Evolutionary conservation across 2,113 vertebrate species (phyloP), one percentile per base, ranked within the genome.

Genomic region (Nothocercus julius): DNA sequence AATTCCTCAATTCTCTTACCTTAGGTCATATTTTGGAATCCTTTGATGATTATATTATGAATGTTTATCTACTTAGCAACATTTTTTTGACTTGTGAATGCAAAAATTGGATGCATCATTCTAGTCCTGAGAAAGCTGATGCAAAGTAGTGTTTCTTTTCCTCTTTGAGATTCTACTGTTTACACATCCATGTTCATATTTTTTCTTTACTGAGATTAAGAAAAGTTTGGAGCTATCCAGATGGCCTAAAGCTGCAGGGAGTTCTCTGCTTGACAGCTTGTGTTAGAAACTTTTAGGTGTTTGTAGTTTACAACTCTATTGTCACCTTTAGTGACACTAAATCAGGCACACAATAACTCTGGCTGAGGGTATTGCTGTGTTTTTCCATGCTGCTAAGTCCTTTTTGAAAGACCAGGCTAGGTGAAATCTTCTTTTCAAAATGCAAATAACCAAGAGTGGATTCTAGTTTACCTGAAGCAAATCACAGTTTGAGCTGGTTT

Each of bases 181-280:
- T 79, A 45, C 79, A 38, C 28, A 85, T 73, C 66, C 32, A 58
- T 40, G 36, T 80, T 92, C 67, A 36, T 54, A 15, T 87, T 82
- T 15, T 82, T 76, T 93, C 89, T 78, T 86, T 30, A 82, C n/a
- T 66, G 32, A 76, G 72, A 92, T 85, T 56, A 83, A 51, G 67
- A 72, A 91, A 89, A 85, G 44, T 95, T 95, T 87, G 28, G 75
- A 94, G 53, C 53, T 91, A 73, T 85, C 70, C 85, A 96, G 85
- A 91, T 95, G 93, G 90, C 85, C 70, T 82, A 85, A 95, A 96
- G 73, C 90, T 91, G 67, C 67, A 91, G 90, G 87, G 85, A 94
- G 59, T 79, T 95, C 90, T 94, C 79, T 87, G 66, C 82, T 78
- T 92, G 92, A 87, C 87, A 95, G 87, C 47, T 95, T 92, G 28